Evolutionary conservation across 2,888 invertebrate genomes (phyloP), one percentile per base, ranked within the genome.

Genomic region (Mimachlamys varia): DNA sequence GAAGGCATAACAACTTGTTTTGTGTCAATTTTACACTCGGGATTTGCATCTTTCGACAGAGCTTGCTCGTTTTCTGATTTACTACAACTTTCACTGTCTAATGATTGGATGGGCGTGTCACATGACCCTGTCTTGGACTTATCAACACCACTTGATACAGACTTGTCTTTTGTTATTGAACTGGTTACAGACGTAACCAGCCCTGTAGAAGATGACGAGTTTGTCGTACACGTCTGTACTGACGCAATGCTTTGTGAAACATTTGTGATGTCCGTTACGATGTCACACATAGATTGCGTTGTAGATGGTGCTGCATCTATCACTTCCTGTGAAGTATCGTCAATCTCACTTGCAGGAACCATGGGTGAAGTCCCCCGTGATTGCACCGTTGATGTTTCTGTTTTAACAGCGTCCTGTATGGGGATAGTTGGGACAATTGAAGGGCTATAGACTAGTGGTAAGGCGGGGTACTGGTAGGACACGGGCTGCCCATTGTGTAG

Each of bases 321-420:
- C 55, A 92, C 93, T 33, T 92, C 93, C 44, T 92, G 92, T 53
- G 92, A 91, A 53, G 93, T 93, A 3, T 92, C 93, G 37, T 94
- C 92, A 17, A 90, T 91, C 49, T 94, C 94, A 22, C 91, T 93
- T 22, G 94, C 95, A 53, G 95, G 94, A 90, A 94, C 91, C 94
- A 95, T 95, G 13, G 95, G 95, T 22, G 95, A 96, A 0, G 95
- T 95, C n/a, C 95, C 95, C 33, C 95, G 93, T 88, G 95, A 96
- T 92, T 95, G 94, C 50, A 95, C 94, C 22, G 93, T 92, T 53
- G 95, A 93, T 22, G 91, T 91, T 88, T 95, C 95, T 0, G 93
- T 91, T 92, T 94, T 95, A 38, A 93, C 89, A 53, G 91, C 91
- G 3, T 92, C 92, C 17, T 92, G 93, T 33, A 76, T 76, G 27